phyloP scores from a whole-genome alignment of 1,140 invertebrate genomes.

The Cydia fagiglandana region DNA sequence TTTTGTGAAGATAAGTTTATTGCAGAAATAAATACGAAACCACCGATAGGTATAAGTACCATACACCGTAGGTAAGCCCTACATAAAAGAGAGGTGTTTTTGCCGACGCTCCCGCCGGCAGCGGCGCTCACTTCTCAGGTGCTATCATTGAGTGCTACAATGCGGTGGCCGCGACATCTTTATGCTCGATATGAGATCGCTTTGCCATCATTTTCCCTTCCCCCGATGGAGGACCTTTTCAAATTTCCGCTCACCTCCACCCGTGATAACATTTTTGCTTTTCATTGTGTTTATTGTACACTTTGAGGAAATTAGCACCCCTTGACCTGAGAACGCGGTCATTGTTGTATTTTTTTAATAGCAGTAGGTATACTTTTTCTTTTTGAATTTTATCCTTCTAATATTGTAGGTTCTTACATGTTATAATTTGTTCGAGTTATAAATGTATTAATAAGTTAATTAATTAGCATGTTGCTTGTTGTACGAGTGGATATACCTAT shows the following conservation, averaged over 20 bases:
- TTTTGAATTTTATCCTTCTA: not conserved
- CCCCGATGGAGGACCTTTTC: slow-evolving; percentile 47
- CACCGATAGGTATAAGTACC: too few species aligned
- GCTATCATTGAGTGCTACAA: slow-evolving; percentile 45
- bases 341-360: not conserved
- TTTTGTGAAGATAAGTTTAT: too few species aligned
- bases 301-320: slow-evolving; percentile 34
- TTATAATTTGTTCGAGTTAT: too few species aligned
- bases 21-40: too few species aligned
- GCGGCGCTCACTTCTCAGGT: slow-evolving; percentile 38
- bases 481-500: too few species aligned
- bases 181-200: slow-evolving; percentile 46
- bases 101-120: slow-evolving; percentile 39
- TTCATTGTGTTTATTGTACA: slow-evolving; percentile 45
- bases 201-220: slow-evolving; percentile 42
- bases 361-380: not conserved
- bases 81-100: not conserved
- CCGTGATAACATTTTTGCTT: slow-evolving; percentile 44
- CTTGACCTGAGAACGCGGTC: not conserved
- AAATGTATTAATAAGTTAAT: too few species aligned
- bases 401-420: too few species aligned
- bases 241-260: slow-evolving; percentile 61
- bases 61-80: too few species aligned
- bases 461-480: too few species aligned
- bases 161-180: slow-evolving; percentile 45